These are phyloP conservation scores for Oceanites oceanicus DNA, from an alignment of 2,113 vertebrate species.

Conservation along the genomic window DNA sequence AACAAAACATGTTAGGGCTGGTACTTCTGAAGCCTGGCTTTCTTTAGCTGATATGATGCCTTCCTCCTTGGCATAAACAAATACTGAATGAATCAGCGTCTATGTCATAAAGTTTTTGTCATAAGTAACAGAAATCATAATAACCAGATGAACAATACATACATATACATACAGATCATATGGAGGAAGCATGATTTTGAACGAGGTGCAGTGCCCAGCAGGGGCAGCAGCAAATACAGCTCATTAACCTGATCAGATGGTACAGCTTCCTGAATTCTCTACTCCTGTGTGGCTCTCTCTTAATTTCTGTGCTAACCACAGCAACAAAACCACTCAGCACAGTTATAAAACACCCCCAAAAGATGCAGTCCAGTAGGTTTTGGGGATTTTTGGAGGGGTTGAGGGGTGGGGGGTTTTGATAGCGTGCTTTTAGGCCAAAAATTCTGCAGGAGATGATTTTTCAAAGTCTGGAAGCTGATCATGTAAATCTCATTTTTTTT, in stretches of 20 bases:
- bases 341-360: neutral
- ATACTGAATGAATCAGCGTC: neutral
- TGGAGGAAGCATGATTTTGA: neutral
- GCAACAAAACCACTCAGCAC: neutral
- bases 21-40: neutral
- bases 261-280: neutral
- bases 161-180: neutral
- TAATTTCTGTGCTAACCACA: neutral
- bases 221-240: neutral
- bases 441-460: neutral
- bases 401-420: neutral
- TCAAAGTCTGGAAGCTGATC: neutral
- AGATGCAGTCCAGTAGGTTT: neutral
- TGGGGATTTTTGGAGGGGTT: neutral
- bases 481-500: neutral
- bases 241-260: neutral
- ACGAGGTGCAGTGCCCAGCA: neutral
- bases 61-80: constrained; percentile 4
- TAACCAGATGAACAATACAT: neutral
- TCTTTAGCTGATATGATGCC: neutral
- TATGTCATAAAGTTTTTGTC: neutral
- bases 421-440: neutral
- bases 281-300: neutral
- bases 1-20: constrained; percentile 30
- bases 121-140: constrained; percentile 5